phyloP scores from a whole-genome alignment of 2,113 vertebrate genomes.

The Oenanthe melanoleuca region DNA sequence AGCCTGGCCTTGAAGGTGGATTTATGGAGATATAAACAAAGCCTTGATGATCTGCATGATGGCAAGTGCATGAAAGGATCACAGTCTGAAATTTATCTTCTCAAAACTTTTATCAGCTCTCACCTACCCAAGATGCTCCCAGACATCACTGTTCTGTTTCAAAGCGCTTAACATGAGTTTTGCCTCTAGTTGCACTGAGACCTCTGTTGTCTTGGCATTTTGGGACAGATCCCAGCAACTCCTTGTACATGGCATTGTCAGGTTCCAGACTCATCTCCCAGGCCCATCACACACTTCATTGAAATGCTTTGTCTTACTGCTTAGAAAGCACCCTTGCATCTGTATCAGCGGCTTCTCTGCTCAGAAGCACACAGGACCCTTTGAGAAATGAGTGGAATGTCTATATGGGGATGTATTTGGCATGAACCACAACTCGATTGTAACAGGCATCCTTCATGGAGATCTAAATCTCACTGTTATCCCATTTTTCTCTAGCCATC shows the following conservation, averaged over 20 bases:
- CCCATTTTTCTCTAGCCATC: not conserved
- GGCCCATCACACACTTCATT: not conserved
- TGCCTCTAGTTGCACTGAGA: not conserved
- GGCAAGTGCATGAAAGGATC: not conserved
- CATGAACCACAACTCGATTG: not conserved
- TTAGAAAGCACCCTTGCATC: not conserved
- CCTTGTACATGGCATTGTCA: not conserved
- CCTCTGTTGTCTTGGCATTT: not conserved
- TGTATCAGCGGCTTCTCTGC: not conserved
- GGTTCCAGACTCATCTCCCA: not conserved
- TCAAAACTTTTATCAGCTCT: not conserved
- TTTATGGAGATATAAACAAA: not conserved
- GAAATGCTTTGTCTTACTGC: not conserved
- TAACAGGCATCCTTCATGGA: not conserved
- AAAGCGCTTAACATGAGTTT: not conserved
- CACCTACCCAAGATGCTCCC: not conserved
- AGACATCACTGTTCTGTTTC: not conserved
- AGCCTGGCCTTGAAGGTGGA: not conserved
- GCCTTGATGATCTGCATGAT: not conserved
- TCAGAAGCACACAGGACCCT: not conserved
- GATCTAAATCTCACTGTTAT: not conserved
- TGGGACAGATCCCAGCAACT: not conserved
- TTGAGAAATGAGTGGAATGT: not conserved
- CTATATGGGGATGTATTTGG: not conserved
- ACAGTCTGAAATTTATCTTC: not conserved